A percentile compares a stretch with the other conserved stretches of the same genome.
phyloP scores from a whole-genome alignment of 1,140 invertebrate species.

The Ooceraea biroi region DNA sequence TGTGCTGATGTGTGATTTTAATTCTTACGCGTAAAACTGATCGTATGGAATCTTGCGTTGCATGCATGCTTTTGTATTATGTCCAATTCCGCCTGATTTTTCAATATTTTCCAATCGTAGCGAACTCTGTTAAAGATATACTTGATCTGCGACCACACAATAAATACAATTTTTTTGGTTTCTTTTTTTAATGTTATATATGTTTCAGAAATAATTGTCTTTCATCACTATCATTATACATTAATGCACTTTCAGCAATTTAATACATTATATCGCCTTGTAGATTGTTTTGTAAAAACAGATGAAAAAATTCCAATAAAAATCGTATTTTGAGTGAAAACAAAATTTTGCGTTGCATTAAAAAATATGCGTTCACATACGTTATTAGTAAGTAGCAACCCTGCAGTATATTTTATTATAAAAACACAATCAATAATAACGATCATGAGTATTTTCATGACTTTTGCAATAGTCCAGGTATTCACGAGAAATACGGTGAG shows the following conservation, averaged over 20 bases:
- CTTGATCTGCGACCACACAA: slow-evolving; percentile 38
- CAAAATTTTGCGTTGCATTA: not conserved
- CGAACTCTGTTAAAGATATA: slow-evolving; percentile 32
- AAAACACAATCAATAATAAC: slow-evolving; percentile 8
- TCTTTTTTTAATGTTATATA: not conserved
- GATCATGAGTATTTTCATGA: not conserved
- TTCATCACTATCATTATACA: too few species aligned
- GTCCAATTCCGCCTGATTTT: slow-evolving; percentile 16
- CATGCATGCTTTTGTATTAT: slow-evolving; percentile 21
- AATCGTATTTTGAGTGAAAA: not conserved
- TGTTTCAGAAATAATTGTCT: not conserved
- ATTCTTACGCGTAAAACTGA: slow-evolving; percentile 9
- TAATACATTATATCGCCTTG: not conserved
- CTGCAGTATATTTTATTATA: slow-evolving; percentile 31
- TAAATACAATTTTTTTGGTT: not conserved
- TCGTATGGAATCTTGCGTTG: slow-evolving; percentile 7
- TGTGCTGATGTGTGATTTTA: not conserved
- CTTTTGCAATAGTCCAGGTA: not conserved
- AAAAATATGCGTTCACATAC: slow-evolving; percentile 14
- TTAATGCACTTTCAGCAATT: not conserved
- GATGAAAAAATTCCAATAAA: not conserved
- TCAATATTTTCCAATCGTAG: slow-evolving; percentile 39
- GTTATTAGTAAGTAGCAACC: slow-evolving; percentile 8
- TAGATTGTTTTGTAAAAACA: not conserved
- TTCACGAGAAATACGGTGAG: slow-evolving; percentile 1